These are phyloP conservation scores for Delphinus delphis DNA, from an alignment of 2,113 vertebrate species.

Conservation along the genomic window DNA sequence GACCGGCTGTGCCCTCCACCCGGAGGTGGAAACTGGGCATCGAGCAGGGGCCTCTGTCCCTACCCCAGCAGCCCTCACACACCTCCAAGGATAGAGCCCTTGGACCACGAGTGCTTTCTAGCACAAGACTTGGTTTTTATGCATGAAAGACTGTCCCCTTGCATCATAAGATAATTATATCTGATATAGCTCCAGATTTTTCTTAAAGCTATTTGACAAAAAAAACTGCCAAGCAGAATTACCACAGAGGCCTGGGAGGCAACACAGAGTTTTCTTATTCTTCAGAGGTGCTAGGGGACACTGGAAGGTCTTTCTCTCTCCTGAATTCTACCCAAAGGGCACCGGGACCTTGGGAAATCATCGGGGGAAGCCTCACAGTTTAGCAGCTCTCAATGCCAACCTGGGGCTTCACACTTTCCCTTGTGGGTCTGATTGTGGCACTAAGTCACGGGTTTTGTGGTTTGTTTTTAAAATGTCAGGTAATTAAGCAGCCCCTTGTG, in stretches of 20 bases:
- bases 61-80: neutral
- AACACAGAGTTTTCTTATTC: neutral
- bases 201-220: neutral
- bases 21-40: neutral
- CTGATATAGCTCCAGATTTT: neutral
- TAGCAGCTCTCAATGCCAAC: neutral
- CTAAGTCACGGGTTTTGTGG: neutral
- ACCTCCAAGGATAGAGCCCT: neutral
- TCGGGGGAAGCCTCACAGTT: rapidly evolving
- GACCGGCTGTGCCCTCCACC: neutral
- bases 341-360: neutral
- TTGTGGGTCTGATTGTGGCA: neutral
- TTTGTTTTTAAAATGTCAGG: neutral
- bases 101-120: too few relatives aligned
- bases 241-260: neutral
- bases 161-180: neutral
- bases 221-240: neutral
- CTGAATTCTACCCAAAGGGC: neutral
- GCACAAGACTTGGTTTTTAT: neutral
- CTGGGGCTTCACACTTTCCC: neutral
- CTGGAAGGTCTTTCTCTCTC: neutral
- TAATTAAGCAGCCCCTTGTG: neutral
- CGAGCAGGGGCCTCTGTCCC: neutral
- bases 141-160: neutral
- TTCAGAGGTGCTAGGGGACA: neutral